These are phyloP conservation scores for Streptopelia turtur DNA, from an alignment of 2,797 vertebrate species.

Conservation along the genomic window DNA sequence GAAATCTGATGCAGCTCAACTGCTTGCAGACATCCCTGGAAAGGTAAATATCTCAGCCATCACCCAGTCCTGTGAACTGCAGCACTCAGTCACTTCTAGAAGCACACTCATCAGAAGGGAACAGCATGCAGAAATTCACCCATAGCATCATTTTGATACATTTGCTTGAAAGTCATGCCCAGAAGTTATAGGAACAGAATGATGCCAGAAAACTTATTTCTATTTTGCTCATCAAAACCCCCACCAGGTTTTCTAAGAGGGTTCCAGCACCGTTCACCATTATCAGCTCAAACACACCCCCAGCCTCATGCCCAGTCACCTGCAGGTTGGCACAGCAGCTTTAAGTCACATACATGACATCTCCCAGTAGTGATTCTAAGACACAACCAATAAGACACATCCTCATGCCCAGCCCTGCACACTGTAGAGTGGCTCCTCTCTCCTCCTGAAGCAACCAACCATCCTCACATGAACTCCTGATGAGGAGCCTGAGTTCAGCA, in stretches of 20 bases:
- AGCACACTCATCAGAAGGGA: neutral
- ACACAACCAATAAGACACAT: neutral
- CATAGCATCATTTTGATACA: neutral
- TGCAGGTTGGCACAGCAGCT: neutral
- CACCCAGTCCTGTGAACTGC: neutral
- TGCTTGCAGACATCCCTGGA: neutral
- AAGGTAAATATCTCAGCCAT: neutral
- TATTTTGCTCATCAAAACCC: slow-evolving; percentile 36
- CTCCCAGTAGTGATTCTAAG: neutral
- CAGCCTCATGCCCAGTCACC: neutral
- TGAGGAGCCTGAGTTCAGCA: neutral
- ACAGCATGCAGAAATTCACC: neutral
- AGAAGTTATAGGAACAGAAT: neutral
- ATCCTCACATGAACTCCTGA: neutral
- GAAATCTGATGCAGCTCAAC: neutral
- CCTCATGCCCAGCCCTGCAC: neutral
- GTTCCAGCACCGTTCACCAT: neutral
- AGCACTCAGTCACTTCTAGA: neutral
- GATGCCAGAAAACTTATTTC: slow-evolving; percentile 19
- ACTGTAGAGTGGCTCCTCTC: neutral
- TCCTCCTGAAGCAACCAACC: neutral
- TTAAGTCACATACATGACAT: neutral
- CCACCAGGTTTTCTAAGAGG: neutral
- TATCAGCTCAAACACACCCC: neutral
- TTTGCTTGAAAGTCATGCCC: neutral